Evolutionary conservation across 2,888 invertebrate genomes (phyloP).

Genomic region (Apodemia hepburni): DNA sequence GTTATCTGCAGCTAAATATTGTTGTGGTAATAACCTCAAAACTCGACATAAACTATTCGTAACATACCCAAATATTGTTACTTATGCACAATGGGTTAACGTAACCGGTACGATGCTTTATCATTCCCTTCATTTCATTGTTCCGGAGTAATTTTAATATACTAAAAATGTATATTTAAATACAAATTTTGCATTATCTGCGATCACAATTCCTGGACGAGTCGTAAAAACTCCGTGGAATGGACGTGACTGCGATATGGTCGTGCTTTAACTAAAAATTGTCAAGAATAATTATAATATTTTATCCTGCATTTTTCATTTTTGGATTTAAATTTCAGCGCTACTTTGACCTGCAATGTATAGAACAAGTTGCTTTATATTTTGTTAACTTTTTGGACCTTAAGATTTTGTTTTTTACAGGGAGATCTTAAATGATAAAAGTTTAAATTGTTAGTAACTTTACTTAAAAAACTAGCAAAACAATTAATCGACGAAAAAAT

Average conservation of each 20-base stretch:
- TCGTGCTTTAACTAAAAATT: conserved; percentile 54
- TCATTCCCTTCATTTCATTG: background rate
- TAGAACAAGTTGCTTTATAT: too few species aligned
- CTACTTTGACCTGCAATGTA: background rate
- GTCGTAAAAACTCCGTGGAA: conserved; percentile 52
- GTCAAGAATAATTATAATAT: conserved; percentile 20
- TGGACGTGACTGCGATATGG: conserved; percentile 71
- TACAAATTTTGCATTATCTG: conserved; percentile 31
- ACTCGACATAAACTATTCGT: background rate
- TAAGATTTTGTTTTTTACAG: too few species aligned
- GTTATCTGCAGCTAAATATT: background rate
- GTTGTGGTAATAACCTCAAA: background rate
- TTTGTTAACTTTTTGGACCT: too few species aligned
- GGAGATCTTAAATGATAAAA: too few species aligned
- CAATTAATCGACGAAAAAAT: too few species aligned
- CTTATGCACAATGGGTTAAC: background rate
- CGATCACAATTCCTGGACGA: conserved; percentile 36
- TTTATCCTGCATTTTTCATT: conserved; percentile 12
- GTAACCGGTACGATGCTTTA: background rate
- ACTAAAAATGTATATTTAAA: conserved; percentile 8
- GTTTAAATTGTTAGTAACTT: too few species aligned
- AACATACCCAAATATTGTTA: background rate
- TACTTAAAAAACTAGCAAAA: too few species aligned
- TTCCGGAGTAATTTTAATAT: background rate
- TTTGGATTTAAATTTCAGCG: conserved; percentile 10